Base-by-base conservation (phyloP, 1,140 invertebrate genomes). In the Teleogryllus occipitalis region DNA sequence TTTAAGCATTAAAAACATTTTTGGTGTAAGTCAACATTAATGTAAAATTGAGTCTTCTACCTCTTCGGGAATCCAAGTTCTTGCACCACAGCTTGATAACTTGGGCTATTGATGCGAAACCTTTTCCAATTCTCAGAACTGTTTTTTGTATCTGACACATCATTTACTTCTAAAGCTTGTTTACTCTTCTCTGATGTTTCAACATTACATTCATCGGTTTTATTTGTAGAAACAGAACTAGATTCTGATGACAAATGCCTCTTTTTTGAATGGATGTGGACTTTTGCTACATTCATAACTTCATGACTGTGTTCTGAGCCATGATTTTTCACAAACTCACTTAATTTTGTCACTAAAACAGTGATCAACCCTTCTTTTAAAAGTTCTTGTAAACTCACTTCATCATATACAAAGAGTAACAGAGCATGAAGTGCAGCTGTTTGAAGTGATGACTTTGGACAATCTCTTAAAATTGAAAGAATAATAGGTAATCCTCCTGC, bases 81-180 rank as follows among this genome's bases (percentile, higher is more conserved):
- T 39, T 79, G 27, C 10, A 79, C 47, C n/a, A 79, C 78, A 21
- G 78, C 78, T 74, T 74, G 78, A 74, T 79, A 79, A 74, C 73
- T 79, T 8, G 78, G 78, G 47, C 78, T 79, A 47, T 48, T 75
- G 47, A 48, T n/a, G 21, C 78, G 78, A 74, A 79, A 79, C 46
- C 74, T 74, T n/a, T 47, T 73, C 46, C 21, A 65, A 18, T 65
- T 65, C 10, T 65, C 54, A 14, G 54, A 65, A 65, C 18, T 65
- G 18, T 14, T 18, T 14, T 65, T 65, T 10, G 54, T 65, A 18
- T 65, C 54, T 65, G 54, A 65, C 18, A 65, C 54, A 14, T 65
- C 10, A 65, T 18, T 65, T 39, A 39, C 27, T 39, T 39, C 27
- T 39, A 5, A 65, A 65, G 10, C 54, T 65, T 65, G 10, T 14